Base-by-base conservation (phyloP, 1,140 invertebrate genomes). In the Steinernema khuongi region DNA sequence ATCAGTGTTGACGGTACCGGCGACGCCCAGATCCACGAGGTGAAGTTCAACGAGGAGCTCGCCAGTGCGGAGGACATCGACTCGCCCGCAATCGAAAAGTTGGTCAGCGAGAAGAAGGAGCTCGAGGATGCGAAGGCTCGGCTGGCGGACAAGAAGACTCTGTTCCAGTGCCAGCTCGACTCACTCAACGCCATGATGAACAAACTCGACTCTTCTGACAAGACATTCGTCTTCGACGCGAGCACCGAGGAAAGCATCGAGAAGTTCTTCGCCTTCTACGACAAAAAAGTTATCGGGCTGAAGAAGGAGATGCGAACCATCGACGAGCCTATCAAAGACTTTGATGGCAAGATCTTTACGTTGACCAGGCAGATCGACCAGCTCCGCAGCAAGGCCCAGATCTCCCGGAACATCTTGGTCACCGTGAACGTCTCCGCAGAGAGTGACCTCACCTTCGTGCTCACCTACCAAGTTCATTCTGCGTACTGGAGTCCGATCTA, bases 1-100 rank as follows among this genome's bases (percentile, higher is more conserved):
- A 73, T 81, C 71, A 84, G 85, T 68, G 85, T 86, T 17, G 85
- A 86, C 67, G 85, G 85, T n/a, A 78, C 78, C 44, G 86, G 86
- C 14, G 29, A 74, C 14, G 85, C 85, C 0, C 80, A 80, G 0
- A 86, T 86, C 50, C 77, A 77, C 28, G 86, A 86, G 76, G 85
- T 86, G 30, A 71, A 81, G 44, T 78, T 71, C 43, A 41, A 74
- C 44, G 72, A 67, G 7, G 69, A 73, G 1, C 70, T 60, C 1
- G 11, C 68, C 7, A 70, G 28, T 4, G 28, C 4, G 1, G 22
- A 26, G 4, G 79, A 80, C 67, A 33, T 44, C 32, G 79, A 80
- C 43, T 71, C 72, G 2, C 79, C 79, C 17, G 14, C 26, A 67
- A 78, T 68, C 19, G n/a, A n/a, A n/a, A 74, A 31, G 19, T 29